Evolutionary conservation across 2,113 vertebrate genomes (phyloP), one percentile per base, ranked within the genome.

Genomic region (Ciconia maguari): DNA sequence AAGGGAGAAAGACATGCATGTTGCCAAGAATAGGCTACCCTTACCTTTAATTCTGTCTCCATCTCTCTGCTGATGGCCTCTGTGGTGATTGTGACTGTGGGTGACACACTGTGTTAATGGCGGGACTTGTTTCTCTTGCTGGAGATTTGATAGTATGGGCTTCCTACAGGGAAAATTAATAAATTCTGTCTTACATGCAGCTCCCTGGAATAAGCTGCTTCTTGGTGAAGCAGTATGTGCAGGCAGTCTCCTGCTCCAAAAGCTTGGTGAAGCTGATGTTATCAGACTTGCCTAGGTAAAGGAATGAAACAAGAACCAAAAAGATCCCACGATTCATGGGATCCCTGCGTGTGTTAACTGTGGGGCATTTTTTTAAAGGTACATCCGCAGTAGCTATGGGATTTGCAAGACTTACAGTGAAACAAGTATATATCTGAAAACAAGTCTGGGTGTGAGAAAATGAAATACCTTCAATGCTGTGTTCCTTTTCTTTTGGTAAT

Each of bases 301-400:
- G 64, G 44, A 91, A 79, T 72, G 65, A 91, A 89, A 90, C 30
- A 44, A 87, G 90, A 96, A 94, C 95, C 95, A 95, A 93, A 94
- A 91, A 94, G 93, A 85, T 90, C 79, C 58, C 36, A 6, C 13
- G 8, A 34, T 76, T 82, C 19, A 26, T 64, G 81, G 87, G 94
- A 90, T 93, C 81, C 89, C 89, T 32, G 14, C 0, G 2, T 29
- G 3, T 90, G 74, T 82, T 83, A 87, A 55, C 69, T 65, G 74
- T 68, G 95, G 81, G 44, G 16, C 26, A 4, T 76, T 77, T 89
- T 89, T 72, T 36, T 51, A 85, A 57, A 89, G 64, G 62, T 85
- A 58, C 48, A 61, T 80, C 93, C 87, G 54, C 91, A 57, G 78
- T 52, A 69, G 71, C 78, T 95, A 74, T 55, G 76, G 76, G 64